Evolutionary conservation across 2,113 vertebrate species (phyloP).

Genomic region (Hippocampus guttulatus): DNA sequence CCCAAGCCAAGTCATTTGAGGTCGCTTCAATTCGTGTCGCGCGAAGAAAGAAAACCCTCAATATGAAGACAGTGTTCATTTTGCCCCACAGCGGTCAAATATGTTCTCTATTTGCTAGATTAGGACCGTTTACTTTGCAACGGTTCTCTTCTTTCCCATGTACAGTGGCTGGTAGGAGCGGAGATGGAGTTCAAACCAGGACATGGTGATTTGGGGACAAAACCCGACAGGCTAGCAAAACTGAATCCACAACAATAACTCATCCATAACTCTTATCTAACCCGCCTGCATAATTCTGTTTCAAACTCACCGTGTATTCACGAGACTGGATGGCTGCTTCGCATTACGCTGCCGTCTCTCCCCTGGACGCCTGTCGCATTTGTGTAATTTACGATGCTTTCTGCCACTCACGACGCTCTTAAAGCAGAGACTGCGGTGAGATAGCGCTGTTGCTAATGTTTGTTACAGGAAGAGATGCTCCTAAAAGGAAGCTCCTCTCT

Average conservation of each 20-base stretch:
- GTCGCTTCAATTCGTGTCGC: not conserved
- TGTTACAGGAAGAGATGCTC: conserved; percentile 5
- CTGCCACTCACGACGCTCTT: conserved; percentile 29
- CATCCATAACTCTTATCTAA: not conserved
- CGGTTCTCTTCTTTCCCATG: not conserved
- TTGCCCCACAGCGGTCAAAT: not conserved
- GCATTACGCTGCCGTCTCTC: conserved; percentile 34
- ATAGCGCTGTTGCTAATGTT: conserved; percentile 9
- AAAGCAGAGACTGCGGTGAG: conserved; percentile 14
- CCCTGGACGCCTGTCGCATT: conserved; percentile 33
- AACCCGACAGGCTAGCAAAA: not conserved
- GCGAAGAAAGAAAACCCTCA: not conserved
- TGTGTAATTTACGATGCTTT: conserved; percentile 25
- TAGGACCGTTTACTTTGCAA: not conserved
- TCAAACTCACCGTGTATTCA: conserved; percentile 45
- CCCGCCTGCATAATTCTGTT: conserved; percentile 13
- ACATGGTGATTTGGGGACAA: not conserved
- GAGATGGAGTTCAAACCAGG: not conserved
- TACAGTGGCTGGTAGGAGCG: not conserved
- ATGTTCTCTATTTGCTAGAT: not conserved
- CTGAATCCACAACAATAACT: not conserved
- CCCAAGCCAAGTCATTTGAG: not conserved
- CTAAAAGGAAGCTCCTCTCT: not conserved
- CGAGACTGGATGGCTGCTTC: conserved; percentile 25
- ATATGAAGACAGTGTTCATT: not conserved